Base-by-base conservation (phyloP, 92 coral and sea anemone species). In the Porites evermanni region DNA sequence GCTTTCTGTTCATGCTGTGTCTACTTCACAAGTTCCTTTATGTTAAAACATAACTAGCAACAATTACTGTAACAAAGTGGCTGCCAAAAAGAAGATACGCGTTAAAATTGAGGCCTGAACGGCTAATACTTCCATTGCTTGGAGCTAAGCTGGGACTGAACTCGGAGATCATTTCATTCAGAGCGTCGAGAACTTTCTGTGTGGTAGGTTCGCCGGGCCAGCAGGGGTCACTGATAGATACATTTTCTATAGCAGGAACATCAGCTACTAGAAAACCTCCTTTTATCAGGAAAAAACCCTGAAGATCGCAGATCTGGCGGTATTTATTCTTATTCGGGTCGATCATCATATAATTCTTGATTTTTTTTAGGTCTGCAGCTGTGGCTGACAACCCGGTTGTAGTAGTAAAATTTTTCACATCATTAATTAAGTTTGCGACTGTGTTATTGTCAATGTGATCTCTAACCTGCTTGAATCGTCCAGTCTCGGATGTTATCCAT, bases 221-320 rank as follows among this genome's bases (percentile, higher is more conserved):
- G 74, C 91, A 81, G 0, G 74, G 3, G 3, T 29, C 77, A 13
- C 51, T 19, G 12, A 19, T 47, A 58, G 17, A 23, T 0, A 51
- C 3, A 1, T 26, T 50, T 64, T 72, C 38, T 16, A 81, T 72
- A 21, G 2, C 51, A 19, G 91, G 87, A 12, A 74, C 77, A 64
- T 87, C 91, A 51, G 12, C 58, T 6, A 87, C 87, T 19, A 70
- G 63, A 51, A 87, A 81, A 29, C 90, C 91, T 17, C 91, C 91
- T 1, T 26, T 64, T 38, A 51, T 19, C 38, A 87, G 47, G 58
- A 87, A 87, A 71, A 87, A 87, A 17, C 91, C 87, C 73, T 87
- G 91, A 47, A 81, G 53, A 38, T 87, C 87, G 26, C 87, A 87
- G 2, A 81, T 87, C 68, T 87, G 91, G 12, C 84, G 89, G 86